Evolutionary conservation across 2,797 vertebrate species (phyloP).

Genomic region (Enteromius paludinosus): DNA sequence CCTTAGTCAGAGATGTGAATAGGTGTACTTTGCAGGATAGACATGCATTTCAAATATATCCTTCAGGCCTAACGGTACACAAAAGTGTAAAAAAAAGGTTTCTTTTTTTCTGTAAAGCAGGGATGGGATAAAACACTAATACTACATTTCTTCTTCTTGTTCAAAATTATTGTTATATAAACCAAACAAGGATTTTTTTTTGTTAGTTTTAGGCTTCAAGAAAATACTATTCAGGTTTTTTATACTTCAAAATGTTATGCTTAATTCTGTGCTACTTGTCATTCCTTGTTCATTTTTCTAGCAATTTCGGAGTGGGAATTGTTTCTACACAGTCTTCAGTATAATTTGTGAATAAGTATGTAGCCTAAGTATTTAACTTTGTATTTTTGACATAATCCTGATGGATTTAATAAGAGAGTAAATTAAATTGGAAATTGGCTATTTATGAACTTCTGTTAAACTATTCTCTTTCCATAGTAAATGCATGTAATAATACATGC

Average conservation of each 20-base stretch:
- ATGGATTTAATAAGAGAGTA: neutral
- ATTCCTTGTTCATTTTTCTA: neutral
- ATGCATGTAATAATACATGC: neutral
- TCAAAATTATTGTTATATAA: neutral
- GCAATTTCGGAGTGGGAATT: neutral
- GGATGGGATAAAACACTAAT: neutral
- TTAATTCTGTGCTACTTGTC: neutral
- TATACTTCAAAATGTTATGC: neutral
- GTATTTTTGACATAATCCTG: neutral
- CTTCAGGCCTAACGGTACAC: neutral
- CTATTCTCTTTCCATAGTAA: neutral
- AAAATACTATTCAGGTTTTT: neutral
- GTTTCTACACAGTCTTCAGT: neutral
- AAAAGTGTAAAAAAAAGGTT: neutral
- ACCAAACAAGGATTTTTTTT: neutral
- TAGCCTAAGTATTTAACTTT: neutral
- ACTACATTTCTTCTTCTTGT: neutral
- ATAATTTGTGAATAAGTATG: neutral
- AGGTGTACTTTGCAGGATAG: neutral
- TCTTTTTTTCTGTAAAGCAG: neutral
- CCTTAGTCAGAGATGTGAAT: neutral
- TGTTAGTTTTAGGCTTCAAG: neutral
- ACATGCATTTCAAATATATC: neutral
- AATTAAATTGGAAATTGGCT: neutral
- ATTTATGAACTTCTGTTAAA: neutral